Percentiles rank a stretch among this genome's conserved stretches.
Conservation (phyloP, 2,888 invertebrate species). For the Trachelus iudaicus region DNA sequence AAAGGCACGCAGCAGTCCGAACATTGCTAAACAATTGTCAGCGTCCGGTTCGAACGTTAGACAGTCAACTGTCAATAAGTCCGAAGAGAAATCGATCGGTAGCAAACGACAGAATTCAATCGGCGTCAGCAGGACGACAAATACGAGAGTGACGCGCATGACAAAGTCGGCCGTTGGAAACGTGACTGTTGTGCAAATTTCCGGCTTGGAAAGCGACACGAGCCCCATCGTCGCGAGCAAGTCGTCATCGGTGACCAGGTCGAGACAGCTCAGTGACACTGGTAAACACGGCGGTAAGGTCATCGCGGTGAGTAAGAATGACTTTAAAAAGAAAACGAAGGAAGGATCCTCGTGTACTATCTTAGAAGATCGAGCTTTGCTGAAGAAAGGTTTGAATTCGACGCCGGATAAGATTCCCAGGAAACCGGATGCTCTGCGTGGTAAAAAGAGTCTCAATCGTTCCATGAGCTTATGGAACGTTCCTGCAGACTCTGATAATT, state of each 20-base stretch:
- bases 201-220: conserved; percentile 17
- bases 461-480: conserved; percentile 56
- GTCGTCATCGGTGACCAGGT: neutral
- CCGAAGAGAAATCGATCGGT: conserved; percentile 13
- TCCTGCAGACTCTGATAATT: conserved; percentile 27
- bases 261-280: neutral
- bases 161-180: conserved; percentile 22
- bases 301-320: neutral
- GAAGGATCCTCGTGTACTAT: conserved; percentile 52
- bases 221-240: neutral
- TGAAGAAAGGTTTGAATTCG: conserved; percentile 54
- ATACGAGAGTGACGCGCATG: neutral
- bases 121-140: neutral
- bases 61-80: neutral
- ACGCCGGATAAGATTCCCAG: conserved; percentile 47
- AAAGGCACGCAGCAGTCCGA: conserved; percentile 59
- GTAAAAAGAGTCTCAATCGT: conserved; percentile 48
- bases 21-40: conserved; percentile 43
- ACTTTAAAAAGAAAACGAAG: conserved; percentile 31
- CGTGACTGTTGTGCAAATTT: conserved; percentile 38
- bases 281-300: neutral
- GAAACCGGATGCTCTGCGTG: conserved; percentile 49
- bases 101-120: neutral
- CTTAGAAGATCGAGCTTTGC: conserved; percentile 55
- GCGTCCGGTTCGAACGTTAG: conserved; percentile 10